Evolutionary conservation across 2,888 invertebrate genomes (phyloP).

Genomic region (Allolobophora icterica): DNA sequence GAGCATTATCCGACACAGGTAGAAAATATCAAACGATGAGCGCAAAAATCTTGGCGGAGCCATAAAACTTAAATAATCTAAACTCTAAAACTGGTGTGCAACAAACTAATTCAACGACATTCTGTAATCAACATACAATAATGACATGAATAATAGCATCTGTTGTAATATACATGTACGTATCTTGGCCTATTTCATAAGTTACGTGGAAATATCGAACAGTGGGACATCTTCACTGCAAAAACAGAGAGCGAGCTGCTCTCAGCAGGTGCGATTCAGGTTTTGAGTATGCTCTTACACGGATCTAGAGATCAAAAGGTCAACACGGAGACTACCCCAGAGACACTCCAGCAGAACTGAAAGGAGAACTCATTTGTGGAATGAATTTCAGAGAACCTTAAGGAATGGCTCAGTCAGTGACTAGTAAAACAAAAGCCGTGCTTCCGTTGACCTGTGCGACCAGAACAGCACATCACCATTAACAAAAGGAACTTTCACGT

Average conservation of each 20-base stretch:
- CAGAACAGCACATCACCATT: background rate
- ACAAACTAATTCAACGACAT: background rate
- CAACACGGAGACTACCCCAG: background rate
- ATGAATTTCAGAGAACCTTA: constrained; percentile 17
- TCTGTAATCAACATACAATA: background rate
- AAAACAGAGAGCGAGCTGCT: background rate
- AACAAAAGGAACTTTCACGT: background rate
- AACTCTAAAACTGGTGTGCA: background rate
- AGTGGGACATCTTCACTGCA: background rate
- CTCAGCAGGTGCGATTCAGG: background rate
- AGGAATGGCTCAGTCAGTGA: background rate
- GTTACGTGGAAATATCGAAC: background rate
- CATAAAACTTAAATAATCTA: constrained; percentile 14
- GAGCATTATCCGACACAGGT: background rate
- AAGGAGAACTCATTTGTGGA: constrained; percentile 17
- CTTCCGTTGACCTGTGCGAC: background rate
- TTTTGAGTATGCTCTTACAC: background rate
- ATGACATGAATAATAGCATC: background rate
- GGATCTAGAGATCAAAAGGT: constrained; percentile 1
- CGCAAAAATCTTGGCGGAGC: background rate
- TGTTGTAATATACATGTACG: background rate
- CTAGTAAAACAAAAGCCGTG: constrained; percentile 1
- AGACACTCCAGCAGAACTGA: background rate
- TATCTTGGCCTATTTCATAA: background rate
- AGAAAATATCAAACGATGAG: background rate